A percentile compares a stretch with the other conserved stretches of the same genome.
Conservation (phyloP, 92 coral and sea anemone genomes). For the Anthopleura xanthogrammica region DNA sequence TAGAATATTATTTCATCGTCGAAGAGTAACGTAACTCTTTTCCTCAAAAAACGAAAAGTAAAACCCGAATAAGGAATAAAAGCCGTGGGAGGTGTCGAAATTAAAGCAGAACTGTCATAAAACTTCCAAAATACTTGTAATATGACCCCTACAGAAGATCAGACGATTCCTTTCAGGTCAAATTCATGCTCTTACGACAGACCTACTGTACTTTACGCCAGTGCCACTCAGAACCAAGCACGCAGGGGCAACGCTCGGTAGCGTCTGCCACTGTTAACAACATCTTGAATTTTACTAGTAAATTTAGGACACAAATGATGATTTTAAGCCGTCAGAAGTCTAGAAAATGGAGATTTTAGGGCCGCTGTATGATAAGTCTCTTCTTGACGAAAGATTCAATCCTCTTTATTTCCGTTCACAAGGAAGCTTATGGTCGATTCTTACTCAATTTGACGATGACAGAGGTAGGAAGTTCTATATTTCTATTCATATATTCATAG, state of each 20-base stretch:
- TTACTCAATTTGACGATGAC: constrained; percentile 26
- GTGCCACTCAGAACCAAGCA: neutral
- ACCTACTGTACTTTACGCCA: neutral
- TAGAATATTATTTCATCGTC: neutral
- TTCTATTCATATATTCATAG: neutral
- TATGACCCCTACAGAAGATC: neutral
- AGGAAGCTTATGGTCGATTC: constrained; percentile 35
- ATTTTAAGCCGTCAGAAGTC: neutral
- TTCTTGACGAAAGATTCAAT: constrained; percentile 31
- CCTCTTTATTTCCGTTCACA: constrained; percentile 39
- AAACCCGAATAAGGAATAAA: neutral
- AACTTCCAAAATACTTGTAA: neutral
- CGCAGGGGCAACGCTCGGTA: neutral
- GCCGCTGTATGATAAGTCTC: neutral
- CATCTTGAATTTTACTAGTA: neutral
- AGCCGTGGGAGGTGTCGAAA: constrained; percentile 6
- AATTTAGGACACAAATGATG: neutral
- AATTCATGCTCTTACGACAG: neutral
- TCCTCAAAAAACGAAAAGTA: neutral
- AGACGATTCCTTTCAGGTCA: neutral
- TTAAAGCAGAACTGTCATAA: neutral
- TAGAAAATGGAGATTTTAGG: constrained; percentile 1
- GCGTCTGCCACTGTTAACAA: neutral
- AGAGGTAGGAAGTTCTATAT: neutral
- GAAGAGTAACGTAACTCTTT: neutral